Evolutionary conservation across 2,113 vertebrate species (phyloP).

Genomic region (Rafetus swinhoei): DNA sequence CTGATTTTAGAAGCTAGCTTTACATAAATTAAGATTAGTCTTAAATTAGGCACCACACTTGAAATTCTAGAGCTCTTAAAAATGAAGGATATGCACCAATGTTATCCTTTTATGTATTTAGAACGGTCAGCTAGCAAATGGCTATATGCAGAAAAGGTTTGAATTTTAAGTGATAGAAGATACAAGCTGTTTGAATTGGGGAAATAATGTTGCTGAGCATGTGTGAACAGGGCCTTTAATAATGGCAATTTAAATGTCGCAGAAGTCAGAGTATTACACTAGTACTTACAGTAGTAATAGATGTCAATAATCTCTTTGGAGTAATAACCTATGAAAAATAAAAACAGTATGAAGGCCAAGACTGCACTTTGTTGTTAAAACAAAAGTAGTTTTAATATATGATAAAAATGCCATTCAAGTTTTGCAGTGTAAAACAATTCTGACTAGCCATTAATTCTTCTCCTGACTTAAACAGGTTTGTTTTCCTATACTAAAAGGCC

Average conservation of each 20-base stretch:
- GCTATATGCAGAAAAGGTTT: neutral
- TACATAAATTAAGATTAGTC: neutral
- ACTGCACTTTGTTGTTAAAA: neutral
- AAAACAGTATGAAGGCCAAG: conserved; percentile 2
- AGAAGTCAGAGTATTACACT: neutral
- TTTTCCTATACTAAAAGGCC: neutral
- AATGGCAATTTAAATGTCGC: neutral
- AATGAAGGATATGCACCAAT: rapidly evolving
- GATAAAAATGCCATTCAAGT: neutral
- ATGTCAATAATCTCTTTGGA: conserved; percentile 93
- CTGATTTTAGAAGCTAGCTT: neutral
- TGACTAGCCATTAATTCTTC: neutral
- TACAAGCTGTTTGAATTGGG: neutral
- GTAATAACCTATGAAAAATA: conserved; percentile 87
- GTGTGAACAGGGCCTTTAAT: neutral
- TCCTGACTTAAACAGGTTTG: neutral
- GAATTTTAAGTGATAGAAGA: neutral
- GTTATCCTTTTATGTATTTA: neutral
- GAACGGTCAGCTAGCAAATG: neutral
- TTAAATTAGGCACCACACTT: neutral
- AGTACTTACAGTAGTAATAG: conserved; percentile 89
- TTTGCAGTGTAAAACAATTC: neutral
- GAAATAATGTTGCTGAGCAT: neutral
- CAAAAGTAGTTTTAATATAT: neutral
- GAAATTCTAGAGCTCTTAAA: neutral